These are phyloP conservation scores for Masnerella sp. DNA, from an alignment of 2,888 invertebrate genomes.

Conservation along the genomic window DNA sequence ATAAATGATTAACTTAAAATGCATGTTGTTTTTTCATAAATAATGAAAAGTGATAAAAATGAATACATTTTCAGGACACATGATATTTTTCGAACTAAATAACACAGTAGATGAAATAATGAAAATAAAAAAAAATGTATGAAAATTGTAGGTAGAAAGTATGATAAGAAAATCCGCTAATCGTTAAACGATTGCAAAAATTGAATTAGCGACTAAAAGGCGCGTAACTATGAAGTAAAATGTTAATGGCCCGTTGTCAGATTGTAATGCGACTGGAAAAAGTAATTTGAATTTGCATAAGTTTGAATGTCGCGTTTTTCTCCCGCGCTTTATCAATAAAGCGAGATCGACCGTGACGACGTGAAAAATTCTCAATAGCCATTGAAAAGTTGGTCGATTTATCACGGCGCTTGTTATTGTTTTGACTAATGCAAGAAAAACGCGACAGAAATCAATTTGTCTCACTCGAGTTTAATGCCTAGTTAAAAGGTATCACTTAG, in stretches of 20 bases:
- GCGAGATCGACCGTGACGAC: not conserved
- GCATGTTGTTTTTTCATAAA: too few relatives aligned
- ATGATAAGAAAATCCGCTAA: too few relatives aligned
- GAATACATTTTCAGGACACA: too few relatives aligned
- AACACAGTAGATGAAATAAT: too few relatives aligned
- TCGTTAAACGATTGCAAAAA: too few relatives aligned
- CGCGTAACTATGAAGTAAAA: too few relatives aligned
- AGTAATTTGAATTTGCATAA: not conserved
- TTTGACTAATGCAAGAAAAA: constrained; percentile 12
- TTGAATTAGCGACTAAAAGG: too few relatives aligned
- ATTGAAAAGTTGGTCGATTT: constrained; percentile 7
- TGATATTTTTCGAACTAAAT: too few relatives aligned
- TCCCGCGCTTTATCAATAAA: not conserved
- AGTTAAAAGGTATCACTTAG: constrained; percentile 3
- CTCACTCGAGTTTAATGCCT: constrained; percentile 1
- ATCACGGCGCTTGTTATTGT: constrained; percentile 5
- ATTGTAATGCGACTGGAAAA: not conserved
- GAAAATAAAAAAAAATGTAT: too few relatives aligned
- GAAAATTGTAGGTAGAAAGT: too few relatives aligned
- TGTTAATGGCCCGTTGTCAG: not conserved
- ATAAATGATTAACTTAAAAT: too few relatives aligned
- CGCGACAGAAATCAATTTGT: constrained; percentile 3
- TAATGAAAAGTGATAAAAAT: too few relatives aligned
- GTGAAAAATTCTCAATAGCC: not conserved
- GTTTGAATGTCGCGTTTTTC: not conserved